Evolutionary conservation across 2,888 invertebrate genomes (phyloP), one percentile per base, ranked within the genome.

Genomic region (Anaspis maculata): DNA sequence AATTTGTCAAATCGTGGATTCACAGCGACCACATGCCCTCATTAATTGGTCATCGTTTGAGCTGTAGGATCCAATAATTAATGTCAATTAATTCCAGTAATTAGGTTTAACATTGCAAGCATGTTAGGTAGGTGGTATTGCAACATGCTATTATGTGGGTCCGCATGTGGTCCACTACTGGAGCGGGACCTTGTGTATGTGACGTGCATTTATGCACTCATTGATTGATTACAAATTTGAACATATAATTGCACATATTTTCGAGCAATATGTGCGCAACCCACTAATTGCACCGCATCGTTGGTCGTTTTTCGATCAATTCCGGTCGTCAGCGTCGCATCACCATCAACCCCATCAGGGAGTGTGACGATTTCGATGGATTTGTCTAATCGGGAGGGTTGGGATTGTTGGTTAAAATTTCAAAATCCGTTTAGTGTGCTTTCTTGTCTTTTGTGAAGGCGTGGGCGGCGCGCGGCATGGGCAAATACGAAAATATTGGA

Each of bases 61-160:
- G 42, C 34, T 55, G 50, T 51, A 49, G 52, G 48, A 54, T 49
- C 57, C 49, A 52, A 59, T 61, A 61, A 62, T 62, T 61, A 61
- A 61, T 60, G 59, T 56, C 58, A 60, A 61, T 62, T 62, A 61
- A 61, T 62, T 61, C 57, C 44, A 45, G 60, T 59, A 62, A 62
- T 62, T 61, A 61, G 59, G 57, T 57, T 54, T 51, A 56, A 58
- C 56, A 54, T 58, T 53, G 53, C 57, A 52, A 51, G 46, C 51
- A 46, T 50, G 52, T 51, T 55, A 43, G 45, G 44, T 47, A 52
- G 49, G 50, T 49, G 48, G 48, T 46, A 57, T 52, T 50, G 48
- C 48, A 49, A 49, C 51, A 53, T 49, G 49, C 53, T 51, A 52
- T 54, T 54, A 52, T 54, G 44, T 48, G 40, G 45, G 42, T 45